phyloP scores from a whole-genome alignment of 64 coral and sea anemone species.

The Exaiptasia diaphana region DNA sequence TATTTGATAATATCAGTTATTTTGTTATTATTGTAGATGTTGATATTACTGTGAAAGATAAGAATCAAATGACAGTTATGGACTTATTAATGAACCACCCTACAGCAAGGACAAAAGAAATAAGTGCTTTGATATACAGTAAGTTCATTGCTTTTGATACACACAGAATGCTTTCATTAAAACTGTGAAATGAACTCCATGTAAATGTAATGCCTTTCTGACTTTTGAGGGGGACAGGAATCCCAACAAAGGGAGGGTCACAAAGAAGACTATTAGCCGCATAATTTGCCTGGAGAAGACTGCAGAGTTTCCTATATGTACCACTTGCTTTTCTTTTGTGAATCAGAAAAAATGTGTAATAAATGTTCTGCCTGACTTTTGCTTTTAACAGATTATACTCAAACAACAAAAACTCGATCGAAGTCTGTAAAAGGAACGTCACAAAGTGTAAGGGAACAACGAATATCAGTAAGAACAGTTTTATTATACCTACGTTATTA shows the following conservation, averaged over 20 bases:
- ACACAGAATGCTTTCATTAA: no score
- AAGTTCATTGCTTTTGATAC: not conserved
- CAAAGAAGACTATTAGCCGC: no score
- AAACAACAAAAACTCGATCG: not conserved
- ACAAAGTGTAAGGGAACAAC: no score
- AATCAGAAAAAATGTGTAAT: not conserved
- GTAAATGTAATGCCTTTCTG: no score
- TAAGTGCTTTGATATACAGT: constrained; percentile 64
- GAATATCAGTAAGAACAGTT: no score
- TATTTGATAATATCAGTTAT: not conserved
- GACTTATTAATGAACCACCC: constrained; percentile 61
- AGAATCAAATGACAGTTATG: constrained; percentile 55
- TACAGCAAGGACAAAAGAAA: constrained; percentile 48
- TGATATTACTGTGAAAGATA: constrained; percentile 57
- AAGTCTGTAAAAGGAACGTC: not conserved
- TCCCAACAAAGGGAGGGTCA: no score
- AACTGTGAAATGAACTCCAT: no score
- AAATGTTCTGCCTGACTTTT: not conserved
- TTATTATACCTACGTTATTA: no score
- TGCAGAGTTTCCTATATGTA: no score
- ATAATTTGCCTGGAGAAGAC: no score
- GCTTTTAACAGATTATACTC: not conserved
- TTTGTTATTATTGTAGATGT: constrained; percentile 17
- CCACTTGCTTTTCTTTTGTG: no score
- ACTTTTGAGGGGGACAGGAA: no score